A percentile compares a stretch with the other conserved stretches of the same genome.
Evolutionary conservation across 2,113 vertebrate species (phyloP).

Genomic region (Lepisosteus oculatus): DNA sequence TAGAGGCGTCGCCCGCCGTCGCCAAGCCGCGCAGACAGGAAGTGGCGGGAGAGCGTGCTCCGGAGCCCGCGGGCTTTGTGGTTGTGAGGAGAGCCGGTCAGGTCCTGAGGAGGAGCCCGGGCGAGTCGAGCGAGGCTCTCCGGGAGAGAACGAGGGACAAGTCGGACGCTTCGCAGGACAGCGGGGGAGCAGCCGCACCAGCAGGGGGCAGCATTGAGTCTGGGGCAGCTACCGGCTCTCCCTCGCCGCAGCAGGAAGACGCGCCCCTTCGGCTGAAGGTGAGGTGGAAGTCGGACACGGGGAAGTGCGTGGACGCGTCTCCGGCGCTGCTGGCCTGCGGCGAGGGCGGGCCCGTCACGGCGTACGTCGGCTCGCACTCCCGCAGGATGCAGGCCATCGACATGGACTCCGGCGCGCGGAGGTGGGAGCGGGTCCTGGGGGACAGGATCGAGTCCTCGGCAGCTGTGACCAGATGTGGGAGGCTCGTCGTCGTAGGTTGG

Average conservation of each 20-base stretch:
- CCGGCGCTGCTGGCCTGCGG: conserved; percentile 69
- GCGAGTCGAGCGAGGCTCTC: neutral
- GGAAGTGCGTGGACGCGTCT: conserved; percentile 91
- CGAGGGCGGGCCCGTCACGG: conserved; percentile 38
- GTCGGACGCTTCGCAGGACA: no score
- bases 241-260: neutral
- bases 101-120: conserved; percentile 22
- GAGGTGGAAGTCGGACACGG: conserved; percentile 83
- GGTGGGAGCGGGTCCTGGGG: conserved; percentile 84
- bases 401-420: conserved; percentile 68
- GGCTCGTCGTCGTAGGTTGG: conserved; percentile 80
- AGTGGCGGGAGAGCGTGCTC: conserved; percentile 7
- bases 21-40: conserved; percentile 17
- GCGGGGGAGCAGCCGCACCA: neutral
- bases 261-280: conserved; percentile 47
- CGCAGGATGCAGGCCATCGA: conserved; percentile 80
- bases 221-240: neutral
- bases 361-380: conserved; percentile 90
- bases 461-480: conserved; percentile 78
- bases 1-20: neutral
- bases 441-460: conserved; percentile 90
- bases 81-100: conserved; percentile 50
- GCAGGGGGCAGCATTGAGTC: neutral
- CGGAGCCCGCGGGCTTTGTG: conserved; percentile 22
- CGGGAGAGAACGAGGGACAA: no score